Evolutionary conservation across 2,888 invertebrate species (phyloP).

Genomic region (Acholoe squamosa): DNA sequence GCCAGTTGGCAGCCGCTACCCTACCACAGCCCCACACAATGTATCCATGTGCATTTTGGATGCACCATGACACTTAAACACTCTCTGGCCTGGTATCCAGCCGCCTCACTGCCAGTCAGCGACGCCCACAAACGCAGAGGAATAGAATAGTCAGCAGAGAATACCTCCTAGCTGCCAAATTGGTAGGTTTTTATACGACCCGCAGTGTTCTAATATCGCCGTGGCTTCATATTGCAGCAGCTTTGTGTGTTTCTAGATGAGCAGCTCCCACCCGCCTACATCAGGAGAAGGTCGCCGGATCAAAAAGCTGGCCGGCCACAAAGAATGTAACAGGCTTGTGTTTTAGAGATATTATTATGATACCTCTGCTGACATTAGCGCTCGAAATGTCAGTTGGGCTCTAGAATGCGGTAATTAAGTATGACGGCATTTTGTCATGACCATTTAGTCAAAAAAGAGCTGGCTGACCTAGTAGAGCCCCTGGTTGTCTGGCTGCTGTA

Average conservation of each 20-base stretch:
- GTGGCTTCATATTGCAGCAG: neutral
- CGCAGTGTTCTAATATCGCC: neutral
- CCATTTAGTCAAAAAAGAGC: neutral
- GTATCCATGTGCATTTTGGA: neutral
- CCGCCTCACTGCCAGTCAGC: neutral
- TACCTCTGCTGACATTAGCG: slow-evolving; percentile 26
- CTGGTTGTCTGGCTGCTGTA: neutral
- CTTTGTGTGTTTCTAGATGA: neutral
- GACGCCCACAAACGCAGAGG: slow-evolving; percentile 17
- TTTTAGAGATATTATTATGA: slow-evolving; percentile 34
- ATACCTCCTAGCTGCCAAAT: neutral
- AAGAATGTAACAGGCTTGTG: slow-evolving; percentile 33
- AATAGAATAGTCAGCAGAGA: neutral
- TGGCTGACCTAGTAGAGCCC: neutral
- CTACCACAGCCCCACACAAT: neutral
- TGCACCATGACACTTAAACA: neutral
- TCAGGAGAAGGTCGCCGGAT: slow-evolving; percentile 18
- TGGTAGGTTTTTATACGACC: neutral
- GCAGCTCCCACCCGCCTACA: neutral
- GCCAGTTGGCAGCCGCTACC: neutral
- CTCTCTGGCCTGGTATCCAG: too few species aligned
- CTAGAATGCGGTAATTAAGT: slow-evolving; percentile 38
- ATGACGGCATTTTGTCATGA: slow-evolving; percentile 44
- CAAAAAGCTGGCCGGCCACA: slow-evolving; percentile 16
- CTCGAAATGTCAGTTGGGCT: slow-evolving; percentile 23